These are phyloP conservation scores for Hirudinaria manillensis DNA, from an alignment of 2,888 invertebrate genomes.

Conservation along the genomic window DNA sequence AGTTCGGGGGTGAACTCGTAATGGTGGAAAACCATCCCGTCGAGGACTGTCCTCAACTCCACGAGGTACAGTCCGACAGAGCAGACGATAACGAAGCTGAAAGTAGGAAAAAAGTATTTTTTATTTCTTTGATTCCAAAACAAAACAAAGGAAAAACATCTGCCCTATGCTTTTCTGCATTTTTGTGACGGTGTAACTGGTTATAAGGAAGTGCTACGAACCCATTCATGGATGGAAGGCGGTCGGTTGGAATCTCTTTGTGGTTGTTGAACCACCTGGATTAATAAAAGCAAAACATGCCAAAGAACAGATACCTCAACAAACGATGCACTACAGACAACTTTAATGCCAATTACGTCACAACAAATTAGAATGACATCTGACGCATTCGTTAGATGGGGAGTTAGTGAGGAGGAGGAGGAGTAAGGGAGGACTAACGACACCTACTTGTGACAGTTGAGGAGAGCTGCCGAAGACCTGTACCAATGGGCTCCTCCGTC, in stretches of 20 bases:
- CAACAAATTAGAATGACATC: too few species aligned
- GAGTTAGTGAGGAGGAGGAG: too few species aligned
- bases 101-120: not conserved
- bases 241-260: not conserved
- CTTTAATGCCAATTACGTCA: too few species aligned
- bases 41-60: constrained; percentile 48
- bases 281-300: not conserved
- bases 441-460: constrained; percentile 49
- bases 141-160: too few species aligned
- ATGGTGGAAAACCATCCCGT: constrained; percentile 50
- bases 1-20: constrained; percentile 46
- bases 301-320: too few species aligned
- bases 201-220: not conserved
- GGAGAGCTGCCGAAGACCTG: constrained; percentile 50
- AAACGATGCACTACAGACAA: too few species aligned
- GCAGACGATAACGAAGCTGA: constrained; percentile 40
- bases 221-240: not conserved
- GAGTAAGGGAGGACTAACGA: too few species aligned
- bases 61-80: constrained; percentile 46
- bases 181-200: too few species aligned
- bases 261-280: not conserved
- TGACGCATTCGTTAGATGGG: too few species aligned
- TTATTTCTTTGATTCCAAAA: not conserved
- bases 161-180: too few species aligned
- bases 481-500: constrained; percentile 53